phyloP scores from a whole-genome alignment of 1,140 invertebrate genomes.

The Drosophila novamexicana region DNA sequence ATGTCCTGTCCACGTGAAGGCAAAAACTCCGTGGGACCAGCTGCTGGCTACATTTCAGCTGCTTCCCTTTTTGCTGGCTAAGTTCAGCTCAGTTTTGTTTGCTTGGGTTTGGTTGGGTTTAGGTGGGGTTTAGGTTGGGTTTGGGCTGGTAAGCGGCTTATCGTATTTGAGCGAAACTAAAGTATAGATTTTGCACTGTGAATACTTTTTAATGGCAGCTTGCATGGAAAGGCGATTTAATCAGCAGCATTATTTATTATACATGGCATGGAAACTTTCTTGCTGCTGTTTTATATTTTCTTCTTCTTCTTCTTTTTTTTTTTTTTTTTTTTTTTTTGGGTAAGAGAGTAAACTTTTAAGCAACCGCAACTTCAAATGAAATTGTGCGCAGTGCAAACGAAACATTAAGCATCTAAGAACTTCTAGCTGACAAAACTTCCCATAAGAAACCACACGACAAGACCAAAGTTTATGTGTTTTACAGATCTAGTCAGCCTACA shows the following conservation, averaged over 20 bases:
- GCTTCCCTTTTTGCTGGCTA: conserved; percentile 55
- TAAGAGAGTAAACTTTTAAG: conserved; percentile 33
- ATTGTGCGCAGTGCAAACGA: conserved; percentile 61
- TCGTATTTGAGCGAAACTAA: conserved; percentile 75
- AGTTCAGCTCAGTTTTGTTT: conserved; percentile 32
- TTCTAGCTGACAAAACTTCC: conserved; percentile 66
- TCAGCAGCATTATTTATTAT: conserved; percentile 81
- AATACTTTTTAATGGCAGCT: conserved; percentile 81
- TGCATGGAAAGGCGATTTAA: conserved; percentile 77
- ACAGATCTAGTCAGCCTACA: conserved; percentile 11
- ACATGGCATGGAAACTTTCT: conserved; percentile 67
- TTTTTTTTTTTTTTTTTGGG: no score
- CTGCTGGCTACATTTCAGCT: conserved; percentile 44
- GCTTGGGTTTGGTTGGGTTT: conserved; percentile 22
- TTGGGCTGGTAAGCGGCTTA: conserved; percentile 73
- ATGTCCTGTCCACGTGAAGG: conserved; percentile 57
- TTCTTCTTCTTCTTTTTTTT: conserved; percentile 10
- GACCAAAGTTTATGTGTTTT: conserved; percentile 4
- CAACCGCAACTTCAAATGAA: conserved; percentile 58
- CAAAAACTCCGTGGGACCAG: conserved; percentile 42
- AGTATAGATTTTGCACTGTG: conserved; percentile 79
- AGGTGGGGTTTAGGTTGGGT: conserved; percentile 17
- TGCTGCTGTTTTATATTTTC: conserved; percentile 34
- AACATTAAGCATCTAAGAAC: conserved; percentile 58
- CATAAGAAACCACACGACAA: conserved; percentile 20